Conservation (phyloP, 2,888 invertebrate genomes). For the Hetaerina titia region DNA sequence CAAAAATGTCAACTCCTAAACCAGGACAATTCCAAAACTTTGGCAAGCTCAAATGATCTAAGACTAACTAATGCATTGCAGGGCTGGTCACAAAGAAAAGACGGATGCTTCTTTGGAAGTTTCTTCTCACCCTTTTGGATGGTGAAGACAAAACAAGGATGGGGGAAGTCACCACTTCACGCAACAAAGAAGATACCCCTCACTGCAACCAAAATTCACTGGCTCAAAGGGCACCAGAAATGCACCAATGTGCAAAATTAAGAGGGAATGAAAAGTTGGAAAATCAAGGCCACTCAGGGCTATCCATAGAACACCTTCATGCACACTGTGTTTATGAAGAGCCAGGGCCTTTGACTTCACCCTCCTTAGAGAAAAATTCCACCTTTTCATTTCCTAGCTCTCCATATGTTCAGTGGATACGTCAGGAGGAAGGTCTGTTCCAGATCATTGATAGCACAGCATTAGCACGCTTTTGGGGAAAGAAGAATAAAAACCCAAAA, state of each 20-base stretch:
- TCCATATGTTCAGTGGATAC: constrained; percentile 70
- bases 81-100: neutral
- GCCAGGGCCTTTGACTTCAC: neutral
- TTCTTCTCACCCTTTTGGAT: constrained; percentile 29
- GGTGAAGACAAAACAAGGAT: neutral
- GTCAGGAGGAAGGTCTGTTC: constrained; percentile 71
- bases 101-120: constrained; percentile 32
- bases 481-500: constrained; percentile 71
- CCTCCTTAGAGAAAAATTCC: neutral
- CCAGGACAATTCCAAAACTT: too few species aligned
- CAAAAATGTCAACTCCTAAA: too few species aligned
- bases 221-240: neutral
- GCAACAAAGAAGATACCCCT: neutral
- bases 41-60: too few species aligned
- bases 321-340: too few species aligned
- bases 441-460: constrained; percentile 71
- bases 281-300: neutral
- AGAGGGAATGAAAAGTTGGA: neutral
- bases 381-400: neutral
- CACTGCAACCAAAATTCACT: neutral
- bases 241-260: neutral
- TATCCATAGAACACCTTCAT: neutral
- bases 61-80: neutral
- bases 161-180: neutral
- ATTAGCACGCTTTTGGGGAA: constrained; percentile 71